These are phyloP conservation scores for Lanius ludovicianus DNA, from an alignment of 2,113 vertebrate species.

Conservation along the genomic window DNA sequence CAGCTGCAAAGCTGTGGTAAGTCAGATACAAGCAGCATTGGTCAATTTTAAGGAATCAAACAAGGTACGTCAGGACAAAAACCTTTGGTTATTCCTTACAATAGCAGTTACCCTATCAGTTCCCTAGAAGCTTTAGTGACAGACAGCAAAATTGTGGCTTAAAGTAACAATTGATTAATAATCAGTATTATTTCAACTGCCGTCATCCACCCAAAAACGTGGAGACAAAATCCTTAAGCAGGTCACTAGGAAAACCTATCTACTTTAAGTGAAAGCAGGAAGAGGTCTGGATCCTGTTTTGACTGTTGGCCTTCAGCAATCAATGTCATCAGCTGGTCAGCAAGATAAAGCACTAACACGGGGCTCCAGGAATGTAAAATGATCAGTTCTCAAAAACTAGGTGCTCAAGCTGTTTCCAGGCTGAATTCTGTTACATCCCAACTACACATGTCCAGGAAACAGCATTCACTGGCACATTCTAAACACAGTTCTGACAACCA, in stretches of 20 bases:
- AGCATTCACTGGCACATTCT: not conserved
- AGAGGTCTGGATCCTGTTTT: not conserved
- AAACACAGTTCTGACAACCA: not conserved
- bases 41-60: constrained; percentile 53
- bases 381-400: not conserved
- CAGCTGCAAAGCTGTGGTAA: not conserved
- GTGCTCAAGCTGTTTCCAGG: not conserved
- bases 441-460: not conserved
- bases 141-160: not conserved
- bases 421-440: not conserved
- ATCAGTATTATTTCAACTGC: not conserved
- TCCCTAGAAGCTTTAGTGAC: not conserved
- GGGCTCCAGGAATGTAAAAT: not conserved
- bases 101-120: not conserved
- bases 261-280: constrained; percentile 15
- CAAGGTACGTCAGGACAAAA: constrained; percentile 57
- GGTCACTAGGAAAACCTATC: not conserved
- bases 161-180: not conserved
- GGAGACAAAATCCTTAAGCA: not conserved
- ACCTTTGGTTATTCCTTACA: not conserved
- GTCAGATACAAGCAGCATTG: not conserved
- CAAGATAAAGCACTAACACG: not conserved
- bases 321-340: not conserved
- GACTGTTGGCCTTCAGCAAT: not conserved
- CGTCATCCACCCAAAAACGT: not conserved